Base-by-base conservation (phyloP, 2,888 invertebrate species). In the Plebejus melissa region DNA sequence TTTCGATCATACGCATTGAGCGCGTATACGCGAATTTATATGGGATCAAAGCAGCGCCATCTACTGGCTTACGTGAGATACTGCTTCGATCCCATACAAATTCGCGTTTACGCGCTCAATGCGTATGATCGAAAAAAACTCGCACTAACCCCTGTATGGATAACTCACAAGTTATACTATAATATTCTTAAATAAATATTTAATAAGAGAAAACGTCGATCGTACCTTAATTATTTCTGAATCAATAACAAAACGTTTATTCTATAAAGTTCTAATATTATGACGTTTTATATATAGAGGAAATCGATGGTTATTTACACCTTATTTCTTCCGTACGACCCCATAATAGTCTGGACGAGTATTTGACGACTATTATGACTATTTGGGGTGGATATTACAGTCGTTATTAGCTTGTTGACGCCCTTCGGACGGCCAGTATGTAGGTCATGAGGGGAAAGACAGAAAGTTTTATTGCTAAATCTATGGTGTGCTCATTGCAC, bases 391-490 rank as follows among this genome's bases (percentile, higher is more conserved):
- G 16, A 57, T 70, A 76, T 76, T 71, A 70, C 60, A 13, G 57
- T 36, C 65, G 74, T 74, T 76, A 71, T 74, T 76, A 76, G 70
- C 76, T 76, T 74, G 58, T 76, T 74, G 74, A 54, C 72, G 54
- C 28, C 16, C 13, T 54, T 28, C 38, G 28, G 50, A 75, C 65
- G 36, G 72, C 22, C 65, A 70, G 71, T 46, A 50, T 46, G 71
- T 72, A 54, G 72, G 72, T 72, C 72, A n/a, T 13, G 32, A 65
- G 4, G 16, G 13, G 36, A 22, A 36, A 28, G 65, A 65, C 5
- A 65, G 32, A 65, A 65, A 65, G 13, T 58, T 16, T 58, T 22
- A 58, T 58, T 57, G 16, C 57, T 57, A 11, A 11, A 22, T 58
- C 58, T 16, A 58, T 22, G 7, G 1, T 7, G 58, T 58, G 13